Conservation (phyloP, 2,797 vertebrate species). For the Onychomys torridus region DNA sequence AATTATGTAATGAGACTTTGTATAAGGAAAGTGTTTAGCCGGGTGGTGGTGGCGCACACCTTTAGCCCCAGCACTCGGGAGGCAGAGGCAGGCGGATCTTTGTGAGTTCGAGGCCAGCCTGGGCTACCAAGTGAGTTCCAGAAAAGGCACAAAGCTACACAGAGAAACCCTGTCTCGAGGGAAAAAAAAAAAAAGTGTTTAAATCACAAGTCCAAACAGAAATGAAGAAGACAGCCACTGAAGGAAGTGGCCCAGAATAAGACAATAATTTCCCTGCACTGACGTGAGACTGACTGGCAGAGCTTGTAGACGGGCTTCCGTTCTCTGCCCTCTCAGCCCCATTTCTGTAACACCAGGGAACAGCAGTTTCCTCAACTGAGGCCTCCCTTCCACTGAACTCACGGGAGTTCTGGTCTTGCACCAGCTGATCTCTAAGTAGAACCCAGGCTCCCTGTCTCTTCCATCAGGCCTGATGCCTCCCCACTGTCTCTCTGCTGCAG, state of each 20-base stretch:
- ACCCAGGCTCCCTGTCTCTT: neutral
- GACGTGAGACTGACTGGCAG: too few relatives aligned
- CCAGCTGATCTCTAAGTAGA: neutral
- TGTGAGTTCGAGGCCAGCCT: too few relatives aligned
- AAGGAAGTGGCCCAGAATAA: neutral
- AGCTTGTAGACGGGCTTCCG: neutral
- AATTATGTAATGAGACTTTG: neutral
- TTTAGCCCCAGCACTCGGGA: too few relatives aligned
- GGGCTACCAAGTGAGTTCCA: too few relatives aligned
- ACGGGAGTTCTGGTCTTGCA: neutral
- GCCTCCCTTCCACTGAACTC: too few relatives aligned
- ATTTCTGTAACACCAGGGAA: neutral
- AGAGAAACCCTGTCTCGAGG: too few relatives aligned
- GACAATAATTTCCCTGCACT: neutral
- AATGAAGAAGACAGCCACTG: neutral
- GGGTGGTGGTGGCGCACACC: too few relatives aligned
- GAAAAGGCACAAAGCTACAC: too few relatives aligned
- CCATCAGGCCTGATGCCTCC: rapidly evolving
- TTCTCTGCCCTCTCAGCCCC: neutral
- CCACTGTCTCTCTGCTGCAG: rapidly evolving
- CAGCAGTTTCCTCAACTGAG: neutral
- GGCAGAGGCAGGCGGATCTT: too few relatives aligned
- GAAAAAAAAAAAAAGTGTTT: neutral
- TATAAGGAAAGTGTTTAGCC: neutral
- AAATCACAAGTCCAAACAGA: neutral